Evolutionary conservation across 2,888 invertebrate genomes (phyloP).

Genomic region (Drosophila cognata): DNA sequence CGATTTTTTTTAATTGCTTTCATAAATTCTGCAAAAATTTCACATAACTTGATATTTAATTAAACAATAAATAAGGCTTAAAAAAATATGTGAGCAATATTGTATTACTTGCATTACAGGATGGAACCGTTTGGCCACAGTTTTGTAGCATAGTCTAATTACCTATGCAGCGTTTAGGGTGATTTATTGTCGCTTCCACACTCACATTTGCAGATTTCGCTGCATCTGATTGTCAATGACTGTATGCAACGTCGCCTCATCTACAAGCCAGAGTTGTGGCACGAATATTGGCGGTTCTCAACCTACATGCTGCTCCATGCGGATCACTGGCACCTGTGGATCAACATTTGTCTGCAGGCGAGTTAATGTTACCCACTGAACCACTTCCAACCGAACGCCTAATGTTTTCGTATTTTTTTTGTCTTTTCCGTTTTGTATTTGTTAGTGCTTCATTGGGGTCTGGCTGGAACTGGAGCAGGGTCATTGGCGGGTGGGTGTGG

Average conservation of each 20-base stretch:
- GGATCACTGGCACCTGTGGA: constrained; percentile 90
- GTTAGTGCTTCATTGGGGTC: constrained; percentile 81
- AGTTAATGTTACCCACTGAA: constrained; percentile 21
- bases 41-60: background rate
- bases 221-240: constrained; percentile 66
- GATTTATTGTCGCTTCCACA: constrained; percentile 16
- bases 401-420: background rate
- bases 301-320: constrained; percentile 93
- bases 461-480: constrained; percentile 90
- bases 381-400: background rate
- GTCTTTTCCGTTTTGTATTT: background rate
- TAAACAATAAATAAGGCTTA: background rate
- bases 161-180: constrained; percentile 26
- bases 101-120: background rate
- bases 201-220: constrained; percentile 57
- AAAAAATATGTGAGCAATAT: background rate
- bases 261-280: constrained; percentile 60
- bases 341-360: constrained; percentile 91
- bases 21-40: too few species aligned
- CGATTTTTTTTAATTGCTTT: too few species aligned
- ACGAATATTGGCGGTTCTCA: constrained; percentile 89
- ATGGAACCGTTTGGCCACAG: background rate
- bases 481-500: constrained; percentile 88
- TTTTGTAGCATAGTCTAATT: constrained; percentile 34
- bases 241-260: constrained; percentile 73